Evolutionary conservation across 1,140 invertebrate species (phyloP).

Genomic region (Drosophila repleta): DNA sequence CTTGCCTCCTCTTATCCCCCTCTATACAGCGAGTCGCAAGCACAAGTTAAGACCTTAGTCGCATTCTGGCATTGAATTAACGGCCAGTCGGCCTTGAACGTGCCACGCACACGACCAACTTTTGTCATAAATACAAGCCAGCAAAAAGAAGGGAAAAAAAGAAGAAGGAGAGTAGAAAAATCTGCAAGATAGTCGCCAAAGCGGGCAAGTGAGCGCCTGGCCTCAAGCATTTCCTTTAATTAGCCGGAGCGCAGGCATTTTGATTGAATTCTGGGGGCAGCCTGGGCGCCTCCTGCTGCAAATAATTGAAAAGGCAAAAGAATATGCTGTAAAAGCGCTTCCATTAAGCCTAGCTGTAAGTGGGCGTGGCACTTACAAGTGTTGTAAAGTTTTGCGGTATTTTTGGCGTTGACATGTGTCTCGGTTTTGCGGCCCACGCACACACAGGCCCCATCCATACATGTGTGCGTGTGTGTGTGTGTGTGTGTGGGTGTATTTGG

Average conservation of each 20-base stretch:
- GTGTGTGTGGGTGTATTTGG: conserved; percentile 14
- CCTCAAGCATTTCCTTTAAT: conserved; percentile 55
- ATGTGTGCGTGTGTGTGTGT: not conserved
- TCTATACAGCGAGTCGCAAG: conserved; percentile 19
- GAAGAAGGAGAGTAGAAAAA: not conserved
- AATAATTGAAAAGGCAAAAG: conserved; percentile 54
- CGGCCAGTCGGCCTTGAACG: conserved; percentile 55
- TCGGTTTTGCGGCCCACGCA: conserved; percentile 30
- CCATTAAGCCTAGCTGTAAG: not conserved
- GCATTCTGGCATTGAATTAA: conserved; percentile 61
- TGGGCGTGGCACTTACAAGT: conserved; percentile 44
- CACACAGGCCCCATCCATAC: no score
- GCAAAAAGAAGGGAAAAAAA: not conserved
- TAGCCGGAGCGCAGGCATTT: conserved; percentile 52
- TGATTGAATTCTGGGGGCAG: conserved; percentile 62
- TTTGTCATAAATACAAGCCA: conserved; percentile 37
- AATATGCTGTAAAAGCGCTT: conserved; percentile 5
- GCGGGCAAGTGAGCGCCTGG: not conserved
- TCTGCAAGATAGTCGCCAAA: conserved; percentile 4
- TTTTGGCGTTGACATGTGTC: conserved; percentile 73
- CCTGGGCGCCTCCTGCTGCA: conserved; percentile 32
- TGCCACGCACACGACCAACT: conserved; percentile 38
- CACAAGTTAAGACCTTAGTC: conserved; percentile 67
- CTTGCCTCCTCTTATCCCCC: no score
- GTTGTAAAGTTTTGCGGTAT: conserved; percentile 62